Evolutionary conservation across 2,888 invertebrate species (phyloP).

Genomic region (Helleia helle): DNA sequence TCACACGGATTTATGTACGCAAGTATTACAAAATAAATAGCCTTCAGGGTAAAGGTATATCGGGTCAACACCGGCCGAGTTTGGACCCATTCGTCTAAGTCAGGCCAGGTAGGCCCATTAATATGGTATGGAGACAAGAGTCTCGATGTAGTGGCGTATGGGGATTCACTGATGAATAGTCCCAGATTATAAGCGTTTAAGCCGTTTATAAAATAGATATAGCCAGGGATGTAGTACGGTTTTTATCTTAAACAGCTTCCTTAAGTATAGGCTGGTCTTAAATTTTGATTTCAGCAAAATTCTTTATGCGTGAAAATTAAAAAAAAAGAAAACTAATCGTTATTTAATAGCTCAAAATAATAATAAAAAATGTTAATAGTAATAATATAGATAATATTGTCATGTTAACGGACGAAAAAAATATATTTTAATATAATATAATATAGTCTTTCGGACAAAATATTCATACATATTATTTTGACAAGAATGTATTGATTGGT

Average conservation of each 20-base stretch:
- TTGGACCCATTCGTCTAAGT: conserved; percentile 31
- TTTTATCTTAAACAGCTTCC: background rate
- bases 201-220: background rate
- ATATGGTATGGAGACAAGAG: conserved; percentile 20
- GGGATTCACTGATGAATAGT: conserved; percentile 7
- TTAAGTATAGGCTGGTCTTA: no score
- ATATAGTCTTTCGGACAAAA: no score
- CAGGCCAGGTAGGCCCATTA: conserved; percentile 31
- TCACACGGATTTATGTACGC: conserved; percentile 5
- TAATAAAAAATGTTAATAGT: no score
- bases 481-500: no score
- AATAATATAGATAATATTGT: no score
- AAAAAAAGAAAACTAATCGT: no score
- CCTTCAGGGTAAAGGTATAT: conserved; percentile 6
- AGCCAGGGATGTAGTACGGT: background rate
- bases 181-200: background rate
- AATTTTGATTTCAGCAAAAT: no score
- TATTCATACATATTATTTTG: no score
- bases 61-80: conserved; percentile 8
- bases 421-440: no score
- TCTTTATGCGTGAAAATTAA: no score
- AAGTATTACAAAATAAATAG: conserved; percentile 12
- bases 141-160: conserved; percentile 6
- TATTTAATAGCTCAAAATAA: no score
- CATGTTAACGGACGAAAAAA: no score